phyloP scores from a whole-genome alignment of 1,140 invertebrate genomes.

The Schlechtendalia chinensis region DNA sequence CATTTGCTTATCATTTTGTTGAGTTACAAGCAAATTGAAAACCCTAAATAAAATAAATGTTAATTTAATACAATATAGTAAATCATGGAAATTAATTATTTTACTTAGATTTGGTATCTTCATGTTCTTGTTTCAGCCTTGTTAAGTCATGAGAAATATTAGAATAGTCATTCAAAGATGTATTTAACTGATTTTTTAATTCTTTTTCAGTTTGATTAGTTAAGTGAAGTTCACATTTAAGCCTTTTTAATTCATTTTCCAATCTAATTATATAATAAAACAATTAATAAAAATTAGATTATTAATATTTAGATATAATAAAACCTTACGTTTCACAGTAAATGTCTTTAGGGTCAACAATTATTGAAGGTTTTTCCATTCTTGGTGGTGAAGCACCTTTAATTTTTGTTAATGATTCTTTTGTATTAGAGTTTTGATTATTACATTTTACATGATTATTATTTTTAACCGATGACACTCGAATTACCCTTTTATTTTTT shows the following conservation, averaged over 20 bases:
- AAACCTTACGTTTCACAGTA: constrained; percentile 43
- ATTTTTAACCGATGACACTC: constrained; percentile 29
- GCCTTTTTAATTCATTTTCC: constrained; percentile 70
- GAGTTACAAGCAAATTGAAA: constrained; percentile 68
- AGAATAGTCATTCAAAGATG: constrained; percentile 67
- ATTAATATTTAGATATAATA: neutral
- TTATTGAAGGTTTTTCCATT: constrained; percentile 39
- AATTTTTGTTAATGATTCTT: constrained; percentile 20
- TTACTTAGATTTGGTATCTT: constrained; percentile 75
- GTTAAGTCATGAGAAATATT: constrained; percentile 72
- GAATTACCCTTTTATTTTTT: constrained; percentile 41
- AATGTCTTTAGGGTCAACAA: constrained; percentile 38
- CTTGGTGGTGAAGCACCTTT: constrained; percentile 39
- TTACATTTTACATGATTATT: constrained; percentile 44
- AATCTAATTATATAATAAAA: constrained; percentile 57
- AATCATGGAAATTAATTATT: constrained; percentile 3
- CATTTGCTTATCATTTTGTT: constrained; percentile 76
- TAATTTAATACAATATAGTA: constrained; percentile 46
- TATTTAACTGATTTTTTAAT: constrained; percentile 74
- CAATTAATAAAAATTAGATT: constrained; percentile 3
- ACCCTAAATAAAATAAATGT: constrained; percentile 59
- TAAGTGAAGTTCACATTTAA: constrained; percentile 74
- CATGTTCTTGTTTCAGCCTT: constrained; percentile 78
- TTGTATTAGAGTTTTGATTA: constrained; percentile 40
- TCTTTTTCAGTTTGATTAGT: constrained; percentile 81